Evolutionary conservation across 92 coral and sea anemone genomes (phyloP).

Genomic region (Porites lobata): DNA sequence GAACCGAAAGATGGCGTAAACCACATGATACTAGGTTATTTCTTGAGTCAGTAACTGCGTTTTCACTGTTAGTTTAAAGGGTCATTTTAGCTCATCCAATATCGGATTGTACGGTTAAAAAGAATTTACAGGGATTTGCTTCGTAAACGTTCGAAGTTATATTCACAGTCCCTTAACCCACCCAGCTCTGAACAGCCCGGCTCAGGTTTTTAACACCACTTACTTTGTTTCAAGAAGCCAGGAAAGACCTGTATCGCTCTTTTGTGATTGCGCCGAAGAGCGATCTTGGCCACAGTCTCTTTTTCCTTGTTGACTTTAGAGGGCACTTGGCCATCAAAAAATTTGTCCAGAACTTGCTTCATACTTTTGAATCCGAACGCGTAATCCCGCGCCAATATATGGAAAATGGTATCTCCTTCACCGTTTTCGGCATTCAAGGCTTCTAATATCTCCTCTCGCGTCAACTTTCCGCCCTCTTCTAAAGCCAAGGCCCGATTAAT

Average conservation of each 20-base stretch:
- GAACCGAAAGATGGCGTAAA: no score
- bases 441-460: slow-evolving; percentile 19
- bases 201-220: not conserved
- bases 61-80: no score
- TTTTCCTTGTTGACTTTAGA: slow-evolving; percentile 40
- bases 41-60: no score
- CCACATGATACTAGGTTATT: no score
- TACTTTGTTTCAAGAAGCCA: slow-evolving; percentile 29
- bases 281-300: slow-evolving; percentile 28
- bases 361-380: slow-evolving; percentile 43
- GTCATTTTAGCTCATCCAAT: no score
- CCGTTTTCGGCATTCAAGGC: slow-evolving; percentile 14
- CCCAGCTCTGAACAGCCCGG: no score
- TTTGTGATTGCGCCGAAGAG: slow-evolving; percentile 32
- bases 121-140: no score
- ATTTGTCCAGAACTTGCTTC: slow-evolving; percentile 22
- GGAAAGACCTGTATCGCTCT: slow-evolving; percentile 33
- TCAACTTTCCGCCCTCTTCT: slow-evolving; percentile 13
- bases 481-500: not conserved
- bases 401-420: slow-evolving; percentile 50
- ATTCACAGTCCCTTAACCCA: no score
- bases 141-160: no score
- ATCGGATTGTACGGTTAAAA: no score
- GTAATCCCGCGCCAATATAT: slow-evolving; percentile 51
- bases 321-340: slow-evolving; percentile 25